Evolutionary conservation across 2,888 invertebrate genomes (phyloP).

Genomic region (Scaptomyza cyrtandrae): DNA sequence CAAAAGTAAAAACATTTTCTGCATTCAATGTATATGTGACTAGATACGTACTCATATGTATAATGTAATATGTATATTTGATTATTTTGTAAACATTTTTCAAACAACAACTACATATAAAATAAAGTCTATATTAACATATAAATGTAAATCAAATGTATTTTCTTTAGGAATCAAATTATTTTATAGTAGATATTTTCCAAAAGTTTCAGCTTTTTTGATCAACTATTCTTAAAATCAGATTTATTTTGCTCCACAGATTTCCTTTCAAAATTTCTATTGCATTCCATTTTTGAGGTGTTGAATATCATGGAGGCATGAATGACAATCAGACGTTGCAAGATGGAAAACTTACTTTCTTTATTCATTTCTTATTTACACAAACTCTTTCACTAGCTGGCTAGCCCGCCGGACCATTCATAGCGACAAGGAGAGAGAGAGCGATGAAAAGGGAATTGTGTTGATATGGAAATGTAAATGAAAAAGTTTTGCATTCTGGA

Average conservation of each 20-base stretch:
- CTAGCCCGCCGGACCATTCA: constrained; percentile 59
- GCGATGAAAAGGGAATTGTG: background rate
- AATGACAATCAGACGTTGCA: constrained; percentile 4
- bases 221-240: background rate
- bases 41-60: constrained; percentile 72
- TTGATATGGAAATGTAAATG: constrained; percentile 74
- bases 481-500: constrained; percentile 66
- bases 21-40: constrained; percentile 80
- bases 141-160: constrained; percentile 67
- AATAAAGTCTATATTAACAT: constrained; percentile 82
- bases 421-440: no score
- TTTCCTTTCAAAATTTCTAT: constrained; percentile 3
- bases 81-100: constrained; percentile 84
- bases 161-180: background rate
- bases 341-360: constrained; percentile 64
- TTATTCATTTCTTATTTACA: constrained; percentile 53
- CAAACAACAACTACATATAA: constrained; percentile 80
- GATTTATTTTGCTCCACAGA: constrained; percentile 7
- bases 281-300: constrained; percentile 11
- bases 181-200: background rate
- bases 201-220: no score
- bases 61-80: constrained; percentile 80
- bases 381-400: constrained; percentile 25
- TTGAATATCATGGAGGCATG: constrained; percentile 1
- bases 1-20: constrained; percentile 62